Evolutionary conservation across 2,113 vertebrate genomes (phyloP), one percentile per base, ranked within the genome.

Genomic region (Heterotilapia buettikoferi): DNA sequence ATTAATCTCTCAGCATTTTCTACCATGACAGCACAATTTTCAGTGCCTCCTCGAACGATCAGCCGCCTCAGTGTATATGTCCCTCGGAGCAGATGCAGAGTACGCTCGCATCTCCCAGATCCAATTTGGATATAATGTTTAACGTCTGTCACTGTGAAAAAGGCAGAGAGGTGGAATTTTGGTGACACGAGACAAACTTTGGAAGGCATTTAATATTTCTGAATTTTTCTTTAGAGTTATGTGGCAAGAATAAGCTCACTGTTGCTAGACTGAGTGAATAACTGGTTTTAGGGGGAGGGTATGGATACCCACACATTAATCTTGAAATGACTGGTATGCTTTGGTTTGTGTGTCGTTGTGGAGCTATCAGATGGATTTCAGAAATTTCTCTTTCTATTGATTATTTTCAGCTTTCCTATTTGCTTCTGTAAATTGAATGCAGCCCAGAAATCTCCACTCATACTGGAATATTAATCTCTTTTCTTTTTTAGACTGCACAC

Each of bases 1-100:
- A 76, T 92, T 93, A 96, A 95, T 94, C 84, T 93, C 92, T 88
- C 88, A 88, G 86, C 86, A 80, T 95, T 93, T 92, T 92, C 91
- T 80, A 94, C 90, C 89, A 90, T 92, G 92, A 94, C 91, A 93
- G 93, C 83, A 93, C 90, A 92, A 92, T 93, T 93, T 93, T 91
- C 92, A 33, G 83, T 53, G 84, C 82, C 89, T 90, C 79, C 85
- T 83, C 86, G 36, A 88, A 90, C 87, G 84, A 90, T 91, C 89
- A 82, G 76, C 89, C 84, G 31, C 89, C 89, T 91, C 87, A 61
- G 85, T 82, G 84, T 92, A 47, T 86, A 47, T 61, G 92, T 90
- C 90, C 92, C 85, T 86, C 50, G 53, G 71, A 92, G 89, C 90
- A 92, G 89, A 92, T 88, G 89, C 88, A 90, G 85, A 86, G 57